These are phyloP conservation scores for Parauchenoglanis ngamensis DNA, from an alignment of 2,797 vertebrate genomes.

Conservation along the genomic window DNA sequence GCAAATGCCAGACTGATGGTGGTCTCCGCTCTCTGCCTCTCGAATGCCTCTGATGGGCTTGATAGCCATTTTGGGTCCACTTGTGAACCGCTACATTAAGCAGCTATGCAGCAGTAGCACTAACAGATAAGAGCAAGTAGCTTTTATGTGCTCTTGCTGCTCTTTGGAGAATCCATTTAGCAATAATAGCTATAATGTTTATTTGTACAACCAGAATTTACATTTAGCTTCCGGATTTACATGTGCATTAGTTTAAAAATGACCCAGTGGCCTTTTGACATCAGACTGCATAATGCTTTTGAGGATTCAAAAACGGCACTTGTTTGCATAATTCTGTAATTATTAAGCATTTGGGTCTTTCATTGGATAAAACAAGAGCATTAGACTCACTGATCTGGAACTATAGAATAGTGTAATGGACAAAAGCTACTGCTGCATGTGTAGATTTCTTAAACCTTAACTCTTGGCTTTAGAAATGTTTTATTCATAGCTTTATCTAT, in stretches of 20 bases:
- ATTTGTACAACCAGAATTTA: background rate
- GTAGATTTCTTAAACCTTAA: background rate
- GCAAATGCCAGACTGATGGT: conserved; percentile 34
- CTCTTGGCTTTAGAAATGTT: background rate
- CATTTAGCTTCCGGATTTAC: background rate
- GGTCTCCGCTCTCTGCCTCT: conserved; percentile 22
- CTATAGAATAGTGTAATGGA: background rate
- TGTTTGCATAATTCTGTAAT: background rate
- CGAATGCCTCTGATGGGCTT: conserved; percentile 22
- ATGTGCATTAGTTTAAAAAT: background rate
- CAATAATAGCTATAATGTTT: background rate
- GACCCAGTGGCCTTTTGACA: background rate
- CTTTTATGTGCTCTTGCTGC: conserved; percentile 18
- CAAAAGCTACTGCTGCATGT: background rate
- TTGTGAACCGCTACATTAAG: conserved; percentile 43
- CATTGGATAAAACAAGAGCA: background rate
- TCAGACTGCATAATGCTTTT: background rate
- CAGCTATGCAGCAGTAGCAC: conserved; percentile 28
- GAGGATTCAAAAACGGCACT: background rate
- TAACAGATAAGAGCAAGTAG: conserved; percentile 17
- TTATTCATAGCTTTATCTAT: background rate
- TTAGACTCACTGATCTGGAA: background rate
- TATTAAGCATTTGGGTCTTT: background rate
- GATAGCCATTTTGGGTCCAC: conserved; percentile 43
- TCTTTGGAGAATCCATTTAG: background rate